Conservation (phyloP, 2,113 vertebrate genomes). For the Atrichornis clamosus region DNA sequence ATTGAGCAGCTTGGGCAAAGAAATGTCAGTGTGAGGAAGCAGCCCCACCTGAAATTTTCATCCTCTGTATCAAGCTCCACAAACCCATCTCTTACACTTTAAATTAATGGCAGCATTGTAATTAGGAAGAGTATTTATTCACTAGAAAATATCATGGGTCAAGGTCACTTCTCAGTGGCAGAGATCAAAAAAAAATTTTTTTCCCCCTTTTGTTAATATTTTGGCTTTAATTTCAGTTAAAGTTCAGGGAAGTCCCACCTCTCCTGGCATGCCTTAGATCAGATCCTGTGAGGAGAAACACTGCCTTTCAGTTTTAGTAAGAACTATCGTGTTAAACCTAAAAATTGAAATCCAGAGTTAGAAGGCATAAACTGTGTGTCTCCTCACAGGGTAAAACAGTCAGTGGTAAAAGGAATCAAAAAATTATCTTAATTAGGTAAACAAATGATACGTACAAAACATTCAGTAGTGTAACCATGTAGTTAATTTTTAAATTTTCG, state of each 20-base stretch:
- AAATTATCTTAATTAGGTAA: background rate
- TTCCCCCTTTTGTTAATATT: background rate
- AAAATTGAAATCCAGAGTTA: background rate
- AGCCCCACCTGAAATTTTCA: background rate
- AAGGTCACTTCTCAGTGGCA: background rate
- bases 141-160: background rate
- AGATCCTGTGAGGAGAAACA: background rate
- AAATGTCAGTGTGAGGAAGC: background rate
- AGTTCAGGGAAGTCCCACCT: background rate
- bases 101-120: background rate
- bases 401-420: background rate
- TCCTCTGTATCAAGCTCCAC: background rate
- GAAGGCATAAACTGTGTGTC: background rate
- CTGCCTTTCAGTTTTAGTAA: background rate
- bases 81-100: background rate
- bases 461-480: background rate
- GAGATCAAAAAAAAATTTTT: background rate
- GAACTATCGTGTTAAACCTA: background rate
- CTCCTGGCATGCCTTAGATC: background rate
- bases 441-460: background rate
- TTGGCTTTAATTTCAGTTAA: background rate
- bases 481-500: constrained; percentile 27
- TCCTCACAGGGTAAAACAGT: background rate
- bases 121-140: background rate
- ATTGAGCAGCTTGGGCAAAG: background rate